Conservation (phyloP, 2,888 invertebrate genomes). For the Dryococelus australis region DNA sequence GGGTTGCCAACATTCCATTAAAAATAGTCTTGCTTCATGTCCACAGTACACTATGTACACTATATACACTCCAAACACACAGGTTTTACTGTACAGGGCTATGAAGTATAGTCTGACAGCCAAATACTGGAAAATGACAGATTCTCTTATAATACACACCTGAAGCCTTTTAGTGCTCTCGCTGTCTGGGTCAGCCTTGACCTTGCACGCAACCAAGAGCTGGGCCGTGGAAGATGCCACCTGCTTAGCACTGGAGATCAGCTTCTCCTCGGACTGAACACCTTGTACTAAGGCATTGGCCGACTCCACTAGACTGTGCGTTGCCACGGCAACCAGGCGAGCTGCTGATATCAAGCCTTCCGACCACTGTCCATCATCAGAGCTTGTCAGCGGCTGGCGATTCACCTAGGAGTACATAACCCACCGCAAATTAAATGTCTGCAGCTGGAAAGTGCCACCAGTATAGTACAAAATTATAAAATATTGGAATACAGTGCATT, state of each 20-base stretch:
- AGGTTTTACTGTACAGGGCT: too few species aligned
- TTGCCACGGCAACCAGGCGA: slow-evolving; percentile 94
- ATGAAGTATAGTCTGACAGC: too few species aligned
- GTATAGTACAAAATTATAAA: too few species aligned
- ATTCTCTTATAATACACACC: slow-evolving; percentile 52
- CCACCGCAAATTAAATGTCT: neutral
- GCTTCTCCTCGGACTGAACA: slow-evolving; percentile 90
- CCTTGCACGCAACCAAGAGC: slow-evolving; percentile 96
- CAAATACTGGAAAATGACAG: too few species aligned
- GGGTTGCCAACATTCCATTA: too few species aligned
- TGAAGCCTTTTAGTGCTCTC: slow-evolving; percentile 89
- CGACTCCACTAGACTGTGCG: slow-evolving; percentile 96
- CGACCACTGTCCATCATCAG: slow-evolving; percentile 98
- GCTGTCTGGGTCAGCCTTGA: slow-evolving; percentile 96
- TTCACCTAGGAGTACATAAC: slow-evolving; percentile 61
- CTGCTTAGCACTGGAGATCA: slow-evolving; percentile 95
- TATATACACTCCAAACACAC: too few species aligned
- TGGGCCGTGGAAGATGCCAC: slow-evolving; percentile 98
- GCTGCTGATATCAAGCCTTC: slow-evolving; percentile 97
- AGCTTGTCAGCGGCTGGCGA: slow-evolving; percentile 80
- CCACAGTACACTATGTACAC: too few species aligned
- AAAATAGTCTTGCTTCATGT: too few species aligned
- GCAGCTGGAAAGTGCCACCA: too few species aligned
- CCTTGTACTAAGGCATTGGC: slow-evolving; percentile 97
- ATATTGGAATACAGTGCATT: too few species aligned